Evolutionary conservation across 92 coral and sea anemone genomes (phyloP).

Genomic region (Virgularia gustaviana): DNA sequence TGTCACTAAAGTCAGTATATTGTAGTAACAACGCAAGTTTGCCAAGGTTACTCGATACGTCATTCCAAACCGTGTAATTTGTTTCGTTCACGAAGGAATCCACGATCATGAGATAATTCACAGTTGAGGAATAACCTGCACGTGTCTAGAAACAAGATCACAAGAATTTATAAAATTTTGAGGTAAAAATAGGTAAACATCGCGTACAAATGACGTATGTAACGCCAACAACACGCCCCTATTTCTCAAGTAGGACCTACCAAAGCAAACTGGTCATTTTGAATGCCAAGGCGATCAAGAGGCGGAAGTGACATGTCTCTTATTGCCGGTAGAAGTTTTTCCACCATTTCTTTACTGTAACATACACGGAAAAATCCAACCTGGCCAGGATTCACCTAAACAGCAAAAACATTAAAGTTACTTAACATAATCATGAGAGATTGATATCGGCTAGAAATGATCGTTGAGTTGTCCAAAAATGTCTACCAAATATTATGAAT

Average conservation of each 20-base stretch:
- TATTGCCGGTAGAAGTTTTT: constrained; percentile 78
- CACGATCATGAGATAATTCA: constrained; percentile 75
- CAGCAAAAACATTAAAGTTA: background rate
- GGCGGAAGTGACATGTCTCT: constrained; percentile 77
- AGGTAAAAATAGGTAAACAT: no score
- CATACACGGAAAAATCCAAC: constrained; percentile 90
- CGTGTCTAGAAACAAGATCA: constrained; percentile 69
- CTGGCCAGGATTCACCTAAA: constrained; percentile 86
- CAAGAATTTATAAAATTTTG: background rate
- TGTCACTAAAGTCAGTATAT: constrained; percentile 72
- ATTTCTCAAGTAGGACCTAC: constrained; percentile 57
- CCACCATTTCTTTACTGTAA: constrained; percentile 75
- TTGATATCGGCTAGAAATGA: no score
- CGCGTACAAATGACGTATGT: background rate
- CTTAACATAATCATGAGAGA: no score
- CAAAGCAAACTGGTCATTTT: constrained; percentile 92
- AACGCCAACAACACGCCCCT: background rate
- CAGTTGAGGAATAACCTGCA: constrained; percentile 76
- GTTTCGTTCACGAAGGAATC: constrained; percentile 76
- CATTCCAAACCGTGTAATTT: constrained; percentile 95
- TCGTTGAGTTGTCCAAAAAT: no score
- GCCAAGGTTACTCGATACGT: constrained; percentile 71
- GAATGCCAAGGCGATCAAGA: constrained; percentile 84
- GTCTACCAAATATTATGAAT: no score
- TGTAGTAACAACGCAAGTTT: constrained; percentile 66